Evolutionary conservation across 2,113 vertebrate genomes (phyloP).

Genomic region (Aegotheles bennettii): DNA sequence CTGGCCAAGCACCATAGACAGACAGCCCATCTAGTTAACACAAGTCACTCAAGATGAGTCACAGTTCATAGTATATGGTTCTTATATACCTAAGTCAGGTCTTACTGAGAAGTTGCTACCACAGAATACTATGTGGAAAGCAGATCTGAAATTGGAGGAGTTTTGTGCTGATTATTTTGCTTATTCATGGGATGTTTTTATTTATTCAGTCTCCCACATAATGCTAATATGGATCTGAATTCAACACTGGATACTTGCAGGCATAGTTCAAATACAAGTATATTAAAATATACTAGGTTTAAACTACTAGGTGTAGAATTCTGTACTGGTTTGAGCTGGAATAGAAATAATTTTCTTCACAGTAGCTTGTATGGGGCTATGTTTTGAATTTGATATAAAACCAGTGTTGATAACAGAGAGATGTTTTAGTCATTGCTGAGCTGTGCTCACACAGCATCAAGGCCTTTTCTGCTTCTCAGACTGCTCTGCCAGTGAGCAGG

Average conservation of each 20-base stretch:
- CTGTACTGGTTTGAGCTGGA: background rate
- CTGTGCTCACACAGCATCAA: background rate
- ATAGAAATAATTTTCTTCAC: background rate
- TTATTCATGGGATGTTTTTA: background rate
- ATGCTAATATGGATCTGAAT: background rate
- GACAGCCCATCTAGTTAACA: background rate
- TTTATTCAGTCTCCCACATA: background rate
- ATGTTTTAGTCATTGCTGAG: background rate
- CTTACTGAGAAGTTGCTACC: background rate
- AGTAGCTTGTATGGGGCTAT: too few species aligned
- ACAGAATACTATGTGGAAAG: background rate
- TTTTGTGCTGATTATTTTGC: background rate
- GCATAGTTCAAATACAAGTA: background rate
- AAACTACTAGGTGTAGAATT: background rate
- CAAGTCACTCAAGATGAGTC: background rate
- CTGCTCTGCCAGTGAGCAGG: fast-evolving
- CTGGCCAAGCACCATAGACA: background rate
- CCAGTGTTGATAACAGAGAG: background rate
- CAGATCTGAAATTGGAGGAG: background rate
- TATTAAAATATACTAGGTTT: background rate
- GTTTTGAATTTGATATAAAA: background rate
- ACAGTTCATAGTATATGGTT: background rate
- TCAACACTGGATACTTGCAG: background rate
- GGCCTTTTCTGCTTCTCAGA: background rate
- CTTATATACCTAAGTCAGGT: background rate